Base-by-base conservation (phyloP, 2,888 invertebrate genomes). In the Tinea semifulvella region DNA sequence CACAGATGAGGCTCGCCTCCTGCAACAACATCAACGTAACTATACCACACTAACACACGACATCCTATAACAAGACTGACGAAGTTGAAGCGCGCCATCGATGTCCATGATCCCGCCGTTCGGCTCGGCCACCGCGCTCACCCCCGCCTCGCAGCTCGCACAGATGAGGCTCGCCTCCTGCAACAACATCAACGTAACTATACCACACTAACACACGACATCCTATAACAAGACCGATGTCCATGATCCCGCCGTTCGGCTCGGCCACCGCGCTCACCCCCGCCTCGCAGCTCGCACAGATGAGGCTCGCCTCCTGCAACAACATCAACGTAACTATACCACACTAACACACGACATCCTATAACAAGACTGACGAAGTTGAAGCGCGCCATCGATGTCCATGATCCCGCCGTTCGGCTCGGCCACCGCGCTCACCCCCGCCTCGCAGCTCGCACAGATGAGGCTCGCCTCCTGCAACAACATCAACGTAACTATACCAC, bases 41-140 rank as follows among this genome's bases (percentile, higher is more conserved):
- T 68, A 50, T 10, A 10, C 25, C 10, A n/a, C n/a, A n/a, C n/a
- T n/a, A n/a, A n/a, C n/a, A n/a, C n/a, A n/a, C 96, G 53, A 91
- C 97, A 63, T 96, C 96, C 52, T 95, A 97, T 76, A 96, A 94
- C 74, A 94, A 95, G 77, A 96, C 97, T 97, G 42, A 92, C 92
- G 52, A 94, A 94, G 70, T 75, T 97, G 57, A 96, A 96, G 74
- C 86, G 96, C 47, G 96, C 96, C 20, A 92, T 97, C n/a, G 71
- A 96, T 96, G 14, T 93, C 94, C 35, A 94, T 95, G 90, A 94
- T 95, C 86, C 91, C 91, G 48, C 94, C 95, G 8, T 92, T 93
- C 70, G 92, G 92, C 55, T 92, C 91, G 65, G 89, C 91, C 43
- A 89, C 90, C 53, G 92, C 91, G 60, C 82, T 92, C 51, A 91